Evolutionary conservation across 1,140 invertebrate species (phyloP).

Genomic region (Drosophila pseudoobscura): DNA sequence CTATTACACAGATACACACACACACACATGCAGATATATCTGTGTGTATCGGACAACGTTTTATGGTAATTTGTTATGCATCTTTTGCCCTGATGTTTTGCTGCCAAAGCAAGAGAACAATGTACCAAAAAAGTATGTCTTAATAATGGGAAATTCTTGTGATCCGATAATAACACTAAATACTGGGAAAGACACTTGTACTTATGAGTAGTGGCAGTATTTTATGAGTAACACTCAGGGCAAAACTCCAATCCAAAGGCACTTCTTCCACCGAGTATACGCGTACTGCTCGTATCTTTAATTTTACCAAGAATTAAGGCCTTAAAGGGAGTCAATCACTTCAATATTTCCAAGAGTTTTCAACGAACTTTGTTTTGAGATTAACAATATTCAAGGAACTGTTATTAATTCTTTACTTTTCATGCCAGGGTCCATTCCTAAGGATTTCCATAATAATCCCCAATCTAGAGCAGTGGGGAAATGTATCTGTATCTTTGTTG

Average conservation of each 20-base stretch:
- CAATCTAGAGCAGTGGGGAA: background rate
- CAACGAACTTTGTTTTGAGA: background rate
- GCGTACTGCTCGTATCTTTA: too few relatives aligned
- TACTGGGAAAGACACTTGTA: conserved; percentile 1
- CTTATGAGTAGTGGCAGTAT: too few relatives aligned
- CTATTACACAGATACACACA: conserved; percentile 51
- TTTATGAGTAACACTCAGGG: too few relatives aligned
- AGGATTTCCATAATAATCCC: too few relatives aligned
- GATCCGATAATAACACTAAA: conserved; percentile 2
- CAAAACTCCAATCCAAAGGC: too few relatives aligned
- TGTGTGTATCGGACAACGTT: conserved; percentile 53
- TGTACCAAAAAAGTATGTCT: conserved; percentile 36
- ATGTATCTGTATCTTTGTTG: conserved; percentile 9
- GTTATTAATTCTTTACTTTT: background rate
- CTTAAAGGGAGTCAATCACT: background rate
- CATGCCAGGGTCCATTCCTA: background rate
- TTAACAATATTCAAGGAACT: too few relatives aligned
- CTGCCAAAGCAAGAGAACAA: conserved; percentile 49
- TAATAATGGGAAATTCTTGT: conserved; percentile 35
- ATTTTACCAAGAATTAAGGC: background rate
- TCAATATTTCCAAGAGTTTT: background rate
- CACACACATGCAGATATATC: conserved; percentile 10
- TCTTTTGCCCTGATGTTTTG: conserved; percentile 47
- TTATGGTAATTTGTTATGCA: conserved; percentile 75
- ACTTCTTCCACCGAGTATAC: too few relatives aligned